These are phyloP conservation scores for Remorina albescens DNA, from an alignment of 2,797 vertebrate genomes.

Conservation along the genomic window DNA sequence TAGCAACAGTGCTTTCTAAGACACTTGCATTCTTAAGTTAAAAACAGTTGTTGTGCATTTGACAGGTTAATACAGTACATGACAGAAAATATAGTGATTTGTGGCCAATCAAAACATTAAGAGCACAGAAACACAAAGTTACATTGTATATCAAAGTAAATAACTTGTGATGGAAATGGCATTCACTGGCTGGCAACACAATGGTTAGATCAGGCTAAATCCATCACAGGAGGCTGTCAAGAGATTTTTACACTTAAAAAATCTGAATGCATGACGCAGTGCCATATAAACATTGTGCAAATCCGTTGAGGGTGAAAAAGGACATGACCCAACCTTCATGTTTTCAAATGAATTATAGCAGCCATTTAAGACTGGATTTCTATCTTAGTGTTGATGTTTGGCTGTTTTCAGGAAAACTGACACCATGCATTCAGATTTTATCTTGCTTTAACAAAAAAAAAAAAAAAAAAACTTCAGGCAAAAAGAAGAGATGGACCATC, in stretches of 20 bases:
- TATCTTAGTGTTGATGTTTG: not conserved
- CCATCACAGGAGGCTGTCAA: constrained; percentile 24
- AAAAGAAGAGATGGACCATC: constrained; percentile 10
- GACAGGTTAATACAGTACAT: constrained; percentile 67
- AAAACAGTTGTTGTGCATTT: constrained; percentile 54
- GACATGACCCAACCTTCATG: not conserved
- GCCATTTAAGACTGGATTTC: constrained; percentile 12
- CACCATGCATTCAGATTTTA: constrained; percentile 47
- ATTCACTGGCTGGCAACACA: constrained; percentile 54
- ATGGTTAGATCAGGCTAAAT: constrained; percentile 17
- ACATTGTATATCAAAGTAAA: constrained; percentile 50
- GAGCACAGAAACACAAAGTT: constrained; percentile 41
- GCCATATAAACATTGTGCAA: constrained; percentile 6
- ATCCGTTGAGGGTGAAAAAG: not conserved
- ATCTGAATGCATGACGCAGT: constrained; percentile 32
- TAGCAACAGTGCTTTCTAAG: constrained; percentile 68
- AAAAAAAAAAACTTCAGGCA: constrained; percentile 16
- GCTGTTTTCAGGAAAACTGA: constrained; percentile 9
- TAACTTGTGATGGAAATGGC: constrained; percentile 29
- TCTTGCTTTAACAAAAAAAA: not conserved
- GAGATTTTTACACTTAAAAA: constrained; percentile 27
- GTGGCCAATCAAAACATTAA: constrained; percentile 49
- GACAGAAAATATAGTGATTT: constrained; percentile 44
- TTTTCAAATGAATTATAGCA: not conserved
- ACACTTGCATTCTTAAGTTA: constrained; percentile 73